These are phyloP conservation scores for Geotrupes spiniger DNA, from an alignment of 2,888 invertebrate genomes.

Conservation along the genomic window DNA sequence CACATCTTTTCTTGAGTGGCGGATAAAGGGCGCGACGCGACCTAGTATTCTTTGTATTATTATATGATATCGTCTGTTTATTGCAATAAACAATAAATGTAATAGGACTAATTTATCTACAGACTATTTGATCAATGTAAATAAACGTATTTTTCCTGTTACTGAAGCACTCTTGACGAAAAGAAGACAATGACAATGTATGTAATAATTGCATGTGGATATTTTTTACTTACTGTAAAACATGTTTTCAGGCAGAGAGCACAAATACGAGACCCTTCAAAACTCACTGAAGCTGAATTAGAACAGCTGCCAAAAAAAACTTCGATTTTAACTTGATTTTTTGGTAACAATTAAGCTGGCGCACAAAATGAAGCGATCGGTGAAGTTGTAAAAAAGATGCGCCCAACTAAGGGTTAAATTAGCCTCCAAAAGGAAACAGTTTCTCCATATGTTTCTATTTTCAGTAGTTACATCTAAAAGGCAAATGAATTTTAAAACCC, in stretches of 20 bases:
- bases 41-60: neutral
- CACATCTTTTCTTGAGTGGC: neutral
- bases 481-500: too few species aligned
- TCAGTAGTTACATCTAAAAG: too few species aligned
- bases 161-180: neutral
- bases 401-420: too few species aligned
- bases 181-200: neutral
- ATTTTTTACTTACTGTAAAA: too few species aligned
- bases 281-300: conserved; percentile 1
- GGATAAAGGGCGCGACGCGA: neutral
- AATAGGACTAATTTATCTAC: neutral
- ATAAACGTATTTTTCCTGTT: neutral
- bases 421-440: too few species aligned
- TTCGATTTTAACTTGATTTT: too few species aligned
- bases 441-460: too few species aligned
- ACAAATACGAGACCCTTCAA: neutral
- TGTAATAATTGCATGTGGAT: too few species aligned
- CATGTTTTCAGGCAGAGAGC: conserved; percentile 1
- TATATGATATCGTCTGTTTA: neutral
- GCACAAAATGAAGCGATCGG: neutral
- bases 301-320: too few species aligned
- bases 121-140: too few species aligned
- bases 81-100: neutral
- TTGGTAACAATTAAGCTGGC: too few species aligned
- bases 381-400: neutral